phyloP scores from a whole-genome alignment of 2,888 invertebrate species.

The Acronicta aceris region DNA sequence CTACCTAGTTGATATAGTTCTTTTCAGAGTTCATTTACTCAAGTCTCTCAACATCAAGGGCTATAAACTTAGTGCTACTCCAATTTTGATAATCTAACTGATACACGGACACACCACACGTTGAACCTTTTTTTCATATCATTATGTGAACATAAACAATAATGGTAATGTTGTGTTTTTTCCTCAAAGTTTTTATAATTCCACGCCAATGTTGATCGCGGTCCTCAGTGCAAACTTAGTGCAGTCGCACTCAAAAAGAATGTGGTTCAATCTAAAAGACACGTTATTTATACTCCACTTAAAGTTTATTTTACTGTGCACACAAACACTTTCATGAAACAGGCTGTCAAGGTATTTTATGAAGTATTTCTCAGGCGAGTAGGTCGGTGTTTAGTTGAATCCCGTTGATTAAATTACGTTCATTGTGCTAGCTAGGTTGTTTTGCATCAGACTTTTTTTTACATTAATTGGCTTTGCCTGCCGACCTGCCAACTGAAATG shows the following conservation, averaged over 20 bases:
- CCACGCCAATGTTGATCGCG: constrained; percentile 28
- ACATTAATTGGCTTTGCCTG: constrained; percentile 40
- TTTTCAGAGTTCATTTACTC: constrained; percentile 2
- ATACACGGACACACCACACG: background rate
- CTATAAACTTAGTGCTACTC: background rate
- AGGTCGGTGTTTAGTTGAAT: constrained; percentile 30
- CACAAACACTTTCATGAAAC: constrained; percentile 30
- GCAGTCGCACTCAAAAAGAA: constrained; percentile 63
- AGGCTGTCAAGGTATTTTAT: constrained; percentile 45
- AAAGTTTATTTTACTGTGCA: constrained; percentile 27
- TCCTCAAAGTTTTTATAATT: constrained; percentile 32
- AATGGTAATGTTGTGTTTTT: constrained; percentile 13
- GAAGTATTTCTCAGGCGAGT: constrained; percentile 26
- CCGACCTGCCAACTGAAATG: constrained; percentile 25
- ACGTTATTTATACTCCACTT: background rate
- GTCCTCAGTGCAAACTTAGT: constrained; percentile 71
- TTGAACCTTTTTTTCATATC: constrained; percentile 2
- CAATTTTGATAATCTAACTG: background rate
- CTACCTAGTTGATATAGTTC: background rate
- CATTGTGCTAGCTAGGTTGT: constrained; percentile 32
- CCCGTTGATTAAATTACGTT: constrained; percentile 42
- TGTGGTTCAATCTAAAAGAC: constrained; percentile 20
- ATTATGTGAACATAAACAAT: constrained; percentile 13
- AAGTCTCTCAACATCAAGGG: background rate
- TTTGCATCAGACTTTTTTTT: constrained; percentile 46